A percentile compares a stretch with the other conserved stretches of the same genome.
These are phyloP conservation scores for Oreocharis arfaki DNA, from an alignment of 2,113 vertebrate genomes.

Conservation along the genomic window DNA sequence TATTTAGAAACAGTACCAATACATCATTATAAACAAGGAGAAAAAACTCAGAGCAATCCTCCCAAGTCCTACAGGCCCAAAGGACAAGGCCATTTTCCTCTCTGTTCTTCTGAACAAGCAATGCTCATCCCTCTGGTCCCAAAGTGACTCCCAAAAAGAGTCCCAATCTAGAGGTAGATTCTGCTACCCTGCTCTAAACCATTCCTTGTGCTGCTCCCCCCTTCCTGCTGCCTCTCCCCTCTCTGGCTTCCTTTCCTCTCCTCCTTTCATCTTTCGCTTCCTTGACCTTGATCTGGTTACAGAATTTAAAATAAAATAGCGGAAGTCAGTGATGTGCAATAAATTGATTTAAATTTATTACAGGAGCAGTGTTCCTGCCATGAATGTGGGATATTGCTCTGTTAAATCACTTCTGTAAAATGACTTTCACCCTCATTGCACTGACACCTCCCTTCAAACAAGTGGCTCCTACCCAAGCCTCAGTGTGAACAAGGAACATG, in stretches of 20 bases:
- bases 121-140: not conserved
- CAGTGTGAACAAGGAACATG: not conserved
- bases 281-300: slow-evolving; percentile 45
- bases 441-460: not conserved
- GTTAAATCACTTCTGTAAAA: not conserved
- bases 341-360: not conserved
- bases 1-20: not conserved
- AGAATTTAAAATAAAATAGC: not conserved
- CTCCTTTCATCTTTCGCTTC: slow-evolving; percentile 34
- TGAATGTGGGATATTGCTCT: not conserved
- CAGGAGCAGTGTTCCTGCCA: not conserved
- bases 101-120: not conserved
- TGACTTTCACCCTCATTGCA: not conserved
- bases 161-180: not conserved
- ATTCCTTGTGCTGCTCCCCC: not conserved
- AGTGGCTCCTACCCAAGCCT: not conserved
- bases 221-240: not conserved
- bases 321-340: slow-evolving; percentile 2
- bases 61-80: not conserved
- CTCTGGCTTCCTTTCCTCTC: slow-evolving; percentile 6
- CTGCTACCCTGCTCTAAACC: not conserved
- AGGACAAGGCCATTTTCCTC: not conserved
- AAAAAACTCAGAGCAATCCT: not conserved
- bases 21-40: not conserved
- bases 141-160: too few species aligned